Base-by-base conservation (phyloP, 2,113 vertebrate genomes). In the Crocuta crocuta region DNA sequence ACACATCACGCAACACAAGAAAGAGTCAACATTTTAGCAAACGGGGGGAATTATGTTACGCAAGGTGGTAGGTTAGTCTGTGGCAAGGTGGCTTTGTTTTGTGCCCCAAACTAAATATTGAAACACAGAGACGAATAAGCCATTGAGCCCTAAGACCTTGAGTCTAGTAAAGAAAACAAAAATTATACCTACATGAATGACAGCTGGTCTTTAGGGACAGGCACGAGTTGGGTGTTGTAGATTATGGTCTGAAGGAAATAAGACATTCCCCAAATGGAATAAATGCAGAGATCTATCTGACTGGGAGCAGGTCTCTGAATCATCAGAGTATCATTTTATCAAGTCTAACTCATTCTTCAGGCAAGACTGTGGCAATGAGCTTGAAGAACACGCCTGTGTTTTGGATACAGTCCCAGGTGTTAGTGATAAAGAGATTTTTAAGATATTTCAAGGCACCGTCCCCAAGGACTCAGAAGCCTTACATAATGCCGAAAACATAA, bases 1-100 rank as follows among this genome's bases (percentile, higher is more conserved):
- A 79, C 2, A 0, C 4, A 35, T 10, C 4, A 3, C 0, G 9
- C 12, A 10, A 33, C 4, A 19, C 1, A 23, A 1, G 35, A 7
- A 23, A 1, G 35, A 7, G 11, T 21, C 21, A 35, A 10, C 87
- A 8, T 58, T n/a, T 26, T 2, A n/a, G 11, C 55, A 43, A 63
- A 65, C 2, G 26, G 10, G 1, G 45, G 10, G 19, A 13, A 15
- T 5, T 0, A 10, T 10, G 39, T 10, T 11, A 15, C 0, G 50
- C 0, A 0, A n/a, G 11, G 2, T 0, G 53, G 7, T 5, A 7
- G n/a, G 74, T 28, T 43, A 0, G 26, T 16, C 43, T 85, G 71
- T 21, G 89, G 50, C 11, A 21, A 55, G 4, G 11, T 3, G 15
- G 24, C 11, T 55, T 43, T 11, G 33, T 63, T 63, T 73, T 5